Evolutionary conservation across 2,888 invertebrate genomes (phyloP).

Genomic region (Lycia hirtaria): DNA sequence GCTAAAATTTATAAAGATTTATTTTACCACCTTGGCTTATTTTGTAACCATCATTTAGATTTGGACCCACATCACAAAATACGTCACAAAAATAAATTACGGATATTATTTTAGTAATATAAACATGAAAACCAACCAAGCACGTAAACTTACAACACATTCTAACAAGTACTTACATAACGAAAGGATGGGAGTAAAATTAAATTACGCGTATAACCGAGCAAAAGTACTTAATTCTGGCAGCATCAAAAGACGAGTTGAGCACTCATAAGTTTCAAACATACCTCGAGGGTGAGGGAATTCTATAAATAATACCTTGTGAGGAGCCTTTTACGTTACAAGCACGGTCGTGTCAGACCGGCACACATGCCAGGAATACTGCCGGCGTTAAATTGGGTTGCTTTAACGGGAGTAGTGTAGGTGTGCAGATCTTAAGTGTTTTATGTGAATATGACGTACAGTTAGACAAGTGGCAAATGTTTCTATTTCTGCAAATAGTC

Average conservation of each 20-base stretch:
- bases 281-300: constrained; percentile 20
- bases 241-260: constrained; percentile 28
- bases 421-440: not conserved
- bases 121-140: not conserved
- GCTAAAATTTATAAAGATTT: too few relatives aligned
- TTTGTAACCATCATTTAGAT: too few relatives aligned
- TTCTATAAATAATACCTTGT: constrained; percentile 24
- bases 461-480: too few relatives aligned
- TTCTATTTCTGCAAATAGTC: too few relatives aligned
- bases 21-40: too few relatives aligned
- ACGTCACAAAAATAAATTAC: too few relatives aligned
- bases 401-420: not conserved
- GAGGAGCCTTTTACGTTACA: constrained; percentile 13
- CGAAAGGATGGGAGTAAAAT: constrained; percentile 10
- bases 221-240: constrained; percentile 17
- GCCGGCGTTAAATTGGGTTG: constrained; percentile 1
- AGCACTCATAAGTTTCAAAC: constrained; percentile 27
- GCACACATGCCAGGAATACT: constrained; percentile 17
- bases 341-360: constrained; percentile 9
- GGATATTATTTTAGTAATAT: not conserved
- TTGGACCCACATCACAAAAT: too few relatives aligned
- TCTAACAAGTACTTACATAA: constrained; percentile 1
- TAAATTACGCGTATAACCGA: constrained; percentile 26
- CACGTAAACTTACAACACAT: constrained; percentile 1
- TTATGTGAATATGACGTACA: not conserved